Conservation (phyloP, 2,888 invertebrate genomes). For the Scrobipalpa atriplicella region DNA sequence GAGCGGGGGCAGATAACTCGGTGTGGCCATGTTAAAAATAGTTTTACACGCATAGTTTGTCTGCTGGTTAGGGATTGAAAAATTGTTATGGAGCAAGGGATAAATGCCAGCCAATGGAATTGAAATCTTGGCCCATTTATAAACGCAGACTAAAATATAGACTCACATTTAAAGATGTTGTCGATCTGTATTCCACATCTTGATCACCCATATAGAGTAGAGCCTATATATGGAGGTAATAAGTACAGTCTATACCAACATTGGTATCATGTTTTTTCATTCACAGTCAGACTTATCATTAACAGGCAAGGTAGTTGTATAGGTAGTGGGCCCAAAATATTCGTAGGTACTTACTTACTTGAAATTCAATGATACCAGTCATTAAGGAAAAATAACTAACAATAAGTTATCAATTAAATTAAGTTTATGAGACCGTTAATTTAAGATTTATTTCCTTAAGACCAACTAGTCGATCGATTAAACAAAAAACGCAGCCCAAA, state of each 20-base stretch:
- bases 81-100: constrained; percentile 13
- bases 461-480: constrained; percentile 26
- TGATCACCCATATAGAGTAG: no score
- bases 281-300: no score
- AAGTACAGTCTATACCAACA: no score
- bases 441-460: background rate
- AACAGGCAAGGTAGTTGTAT: no score
- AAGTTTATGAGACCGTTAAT: background rate
- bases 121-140: constrained; percentile 18
- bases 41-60: constrained; percentile 78
- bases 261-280: no score
- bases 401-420: background rate
- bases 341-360: background rate
- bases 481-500: constrained; percentile 52
- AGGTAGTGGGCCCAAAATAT: no score
- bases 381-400: background rate
- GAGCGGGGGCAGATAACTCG: constrained; percentile 79
- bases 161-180: background rate
- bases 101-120: constrained; percentile 19
- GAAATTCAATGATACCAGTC: constrained; percentile 1
- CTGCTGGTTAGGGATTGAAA: constrained; percentile 53
- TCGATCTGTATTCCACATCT: no score
- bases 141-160: background rate
- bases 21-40: constrained; percentile 82
- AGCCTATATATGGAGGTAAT: no score